These are phyloP conservation scores for Microhierax caerulescens DNA, from an alignment of 2,797 vertebrate genomes.

Conservation along the genomic window DNA sequence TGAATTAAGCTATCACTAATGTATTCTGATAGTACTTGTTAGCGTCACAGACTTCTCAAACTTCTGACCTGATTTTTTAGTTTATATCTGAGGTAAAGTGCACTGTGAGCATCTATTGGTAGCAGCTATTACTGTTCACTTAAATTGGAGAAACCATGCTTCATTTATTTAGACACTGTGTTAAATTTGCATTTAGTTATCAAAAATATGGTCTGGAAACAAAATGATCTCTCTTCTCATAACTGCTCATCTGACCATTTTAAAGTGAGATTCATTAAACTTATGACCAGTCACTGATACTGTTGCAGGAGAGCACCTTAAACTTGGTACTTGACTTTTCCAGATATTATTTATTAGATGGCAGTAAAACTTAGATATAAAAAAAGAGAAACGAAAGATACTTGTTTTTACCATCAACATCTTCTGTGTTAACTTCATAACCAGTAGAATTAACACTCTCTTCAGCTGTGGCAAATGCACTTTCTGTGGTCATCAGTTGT, in stretches of 20 bases:
- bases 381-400: not conserved
- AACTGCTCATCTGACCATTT: not conserved
- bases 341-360: not conserved
- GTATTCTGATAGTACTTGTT: not conserved
- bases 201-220: not conserved
- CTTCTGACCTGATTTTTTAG: not conserved
- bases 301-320: not conserved
- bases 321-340: not conserved
- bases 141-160: not conserved
- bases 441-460: not conserved
- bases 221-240: not conserved
- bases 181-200: not conserved
- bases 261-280: not conserved
- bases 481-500: conserved; percentile 32
- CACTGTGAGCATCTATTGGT: not conserved
- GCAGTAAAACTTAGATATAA: not conserved
- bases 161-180: not conserved
- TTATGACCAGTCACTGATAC: not conserved
- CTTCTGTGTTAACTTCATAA: not conserved
- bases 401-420: conserved; percentile 24
- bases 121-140: not conserved
- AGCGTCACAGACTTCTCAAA: not conserved
- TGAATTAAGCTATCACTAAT: not conserved
- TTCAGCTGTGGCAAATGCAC: not conserved
- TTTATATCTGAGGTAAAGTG: not conserved